Percentiles rank a stretch among this genome's conserved stretches.
Evolutionary conservation across 1,140 invertebrate species (phyloP).

Genomic region (Drosophila rhopaloa): DNA sequence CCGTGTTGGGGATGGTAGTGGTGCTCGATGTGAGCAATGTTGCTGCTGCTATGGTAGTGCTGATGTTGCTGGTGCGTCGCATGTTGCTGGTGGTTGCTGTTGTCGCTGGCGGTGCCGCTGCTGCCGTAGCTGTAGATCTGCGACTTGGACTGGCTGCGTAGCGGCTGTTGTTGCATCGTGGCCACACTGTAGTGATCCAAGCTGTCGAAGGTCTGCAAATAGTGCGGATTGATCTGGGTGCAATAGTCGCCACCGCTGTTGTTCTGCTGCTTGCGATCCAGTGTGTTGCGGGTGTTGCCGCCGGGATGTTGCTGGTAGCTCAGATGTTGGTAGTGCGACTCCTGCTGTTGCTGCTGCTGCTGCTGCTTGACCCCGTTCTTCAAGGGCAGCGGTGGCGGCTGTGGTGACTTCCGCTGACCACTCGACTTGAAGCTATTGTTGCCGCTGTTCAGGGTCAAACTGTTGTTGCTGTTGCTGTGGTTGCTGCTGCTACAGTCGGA

Average conservation of each 20-base stretch:
- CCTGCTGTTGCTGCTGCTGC: conserved; percentile 42
- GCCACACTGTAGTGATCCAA: conserved; percentile 78
- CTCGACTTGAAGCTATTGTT: conserved; percentile 75
- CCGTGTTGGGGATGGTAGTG: conserved; percentile 58
- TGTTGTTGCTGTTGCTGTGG: conserved; percentile 64
- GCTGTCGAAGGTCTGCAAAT: conserved; percentile 80
- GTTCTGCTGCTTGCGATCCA: conserved; percentile 64
- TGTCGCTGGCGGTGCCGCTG: conserved; percentile 71
- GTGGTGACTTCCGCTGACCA: conserved; percentile 61
- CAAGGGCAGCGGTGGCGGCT: conserved; percentile 71
- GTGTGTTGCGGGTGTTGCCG: conserved; percentile 63
- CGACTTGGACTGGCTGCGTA: conserved; percentile 80
- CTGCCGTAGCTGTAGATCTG: conserved; percentile 80
- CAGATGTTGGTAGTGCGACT: conserved; percentile 77
- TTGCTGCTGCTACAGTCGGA: conserved; percentile 60
- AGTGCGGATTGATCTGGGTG: conserved; percentile 80
- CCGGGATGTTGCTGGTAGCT: conserved; percentile 62
- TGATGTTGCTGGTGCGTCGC: conserved; percentile 58
- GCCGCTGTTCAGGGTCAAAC: conserved; percentile 62
- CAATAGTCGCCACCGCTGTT: conserved; percentile 58
- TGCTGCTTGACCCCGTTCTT: conserved; percentile 68
- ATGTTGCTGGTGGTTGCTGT: conserved; percentile 54
- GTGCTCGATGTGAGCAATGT: conserved; percentile 73
- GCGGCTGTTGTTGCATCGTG: conserved; percentile 66
- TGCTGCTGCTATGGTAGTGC: conserved; percentile 69